Percentiles rank a stretch among this genome's conserved stretches.
Evolutionary conservation across 2,888 invertebrate species (phyloP).

Genomic region (Fragum whitleyi): DNA sequence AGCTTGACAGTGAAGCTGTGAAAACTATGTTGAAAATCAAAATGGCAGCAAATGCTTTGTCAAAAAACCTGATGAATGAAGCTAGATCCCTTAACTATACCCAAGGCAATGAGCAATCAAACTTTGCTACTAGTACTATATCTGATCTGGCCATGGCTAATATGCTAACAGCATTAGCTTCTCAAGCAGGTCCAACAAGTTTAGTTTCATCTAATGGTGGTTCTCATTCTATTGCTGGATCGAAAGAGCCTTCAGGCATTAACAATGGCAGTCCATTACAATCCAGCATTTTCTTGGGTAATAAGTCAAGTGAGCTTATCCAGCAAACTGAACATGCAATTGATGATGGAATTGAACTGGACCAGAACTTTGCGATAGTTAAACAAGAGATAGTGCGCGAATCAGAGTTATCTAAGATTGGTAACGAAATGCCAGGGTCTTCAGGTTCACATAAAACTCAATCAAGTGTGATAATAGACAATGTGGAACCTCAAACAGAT

Average conservation of each 20-base stretch:
- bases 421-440: background rate
- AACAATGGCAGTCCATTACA: background rate
- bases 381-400: background rate
- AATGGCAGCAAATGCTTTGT: constrained; percentile 57
- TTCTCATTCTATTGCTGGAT: background rate
- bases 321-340: background rate
- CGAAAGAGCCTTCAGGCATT: background rate
- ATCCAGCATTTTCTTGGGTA: background rate
- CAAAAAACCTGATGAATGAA: constrained; percentile 25
- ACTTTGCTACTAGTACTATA: constrained; percentile 20
- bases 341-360: background rate
- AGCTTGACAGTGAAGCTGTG: constrained; percentile 49
- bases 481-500: background rate
- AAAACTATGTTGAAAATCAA: constrained; percentile 68
- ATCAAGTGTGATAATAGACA: background rate
- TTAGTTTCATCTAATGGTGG: constrained; percentile 16
- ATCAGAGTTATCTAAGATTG: background rate
- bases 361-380: background rate
- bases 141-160: constrained; percentile 76
- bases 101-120: background rate
- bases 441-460: background rate
- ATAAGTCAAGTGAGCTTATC: background rate
- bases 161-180: constrained; percentile 77
- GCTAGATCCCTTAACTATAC: background rate
- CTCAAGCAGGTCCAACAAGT: constrained; percentile 59